Evolutionary conservation across 2,113 vertebrate genomes (phyloP).

Genomic region (Nothoprocta pentlandii): DNA sequence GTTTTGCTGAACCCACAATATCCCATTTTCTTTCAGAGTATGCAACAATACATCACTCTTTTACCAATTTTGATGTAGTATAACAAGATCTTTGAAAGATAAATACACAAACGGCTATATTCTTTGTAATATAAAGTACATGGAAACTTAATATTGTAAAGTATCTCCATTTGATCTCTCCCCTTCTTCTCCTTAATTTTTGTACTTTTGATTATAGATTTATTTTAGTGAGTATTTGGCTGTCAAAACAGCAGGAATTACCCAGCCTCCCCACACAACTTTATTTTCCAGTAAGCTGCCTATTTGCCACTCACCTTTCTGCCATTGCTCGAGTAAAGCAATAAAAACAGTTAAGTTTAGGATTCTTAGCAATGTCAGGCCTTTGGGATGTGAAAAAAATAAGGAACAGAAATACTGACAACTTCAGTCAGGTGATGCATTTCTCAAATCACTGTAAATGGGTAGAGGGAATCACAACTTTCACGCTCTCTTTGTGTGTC

Average conservation of each 20-base stretch:
- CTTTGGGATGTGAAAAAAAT: conserved; percentile 62
- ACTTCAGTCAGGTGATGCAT: conserved; percentile 43
- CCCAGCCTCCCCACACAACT: not conserved
- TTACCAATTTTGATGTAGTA: not conserved
- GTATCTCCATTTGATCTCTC: not conserved
- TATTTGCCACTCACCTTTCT: conserved; percentile 24
- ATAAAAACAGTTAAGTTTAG: conserved; percentile 49
- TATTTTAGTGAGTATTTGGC: not conserved
- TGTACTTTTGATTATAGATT: not conserved
- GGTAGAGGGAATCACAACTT: conserved; percentile 12
- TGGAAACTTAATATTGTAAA: not conserved
- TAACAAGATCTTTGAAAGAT: not conserved
- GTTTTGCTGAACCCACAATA: not conserved
- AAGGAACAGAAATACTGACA: conserved; percentile 52
- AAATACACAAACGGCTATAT: conserved; percentile 13
- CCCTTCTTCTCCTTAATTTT: not conserved
- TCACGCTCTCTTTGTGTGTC: conserved; percentile 46
- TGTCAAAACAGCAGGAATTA: conserved; percentile 8
- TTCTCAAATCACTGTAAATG: conserved; percentile 47
- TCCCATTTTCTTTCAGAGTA: conserved; percentile 24
- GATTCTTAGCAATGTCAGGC: conserved; percentile 23
- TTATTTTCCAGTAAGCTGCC: conserved; percentile 5
- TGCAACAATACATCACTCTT: not conserved
- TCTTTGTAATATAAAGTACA: not conserved
- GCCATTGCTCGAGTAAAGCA: conserved; percentile 40